Percentiles rank a stretch among this genome's conserved stretches.
Conservation (phyloP, 2,113 vertebrate species). For the Hippocampus abdominalis region DNA sequence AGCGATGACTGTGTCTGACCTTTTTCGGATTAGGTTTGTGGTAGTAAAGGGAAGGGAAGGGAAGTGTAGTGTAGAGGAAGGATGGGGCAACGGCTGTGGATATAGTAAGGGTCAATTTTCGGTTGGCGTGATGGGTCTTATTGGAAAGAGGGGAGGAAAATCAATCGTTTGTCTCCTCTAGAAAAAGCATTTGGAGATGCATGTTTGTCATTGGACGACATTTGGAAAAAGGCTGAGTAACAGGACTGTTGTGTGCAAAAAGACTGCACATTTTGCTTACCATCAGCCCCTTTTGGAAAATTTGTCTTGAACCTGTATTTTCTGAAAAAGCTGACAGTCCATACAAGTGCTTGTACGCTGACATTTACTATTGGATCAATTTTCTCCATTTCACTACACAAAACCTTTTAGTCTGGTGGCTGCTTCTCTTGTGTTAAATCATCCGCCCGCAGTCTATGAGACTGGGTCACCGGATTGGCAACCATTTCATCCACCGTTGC, state of each 20-base stretch:
- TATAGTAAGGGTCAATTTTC: background rate
- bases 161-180: no score
- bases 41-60: no score
- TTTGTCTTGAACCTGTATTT: background rate
- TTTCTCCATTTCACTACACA: background rate
- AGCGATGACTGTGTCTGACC: background rate
- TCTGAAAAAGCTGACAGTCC: background rate
- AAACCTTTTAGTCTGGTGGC: constrained; percentile 11
- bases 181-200: no score
- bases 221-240: background rate
- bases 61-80: no score
- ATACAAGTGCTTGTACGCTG: no score
- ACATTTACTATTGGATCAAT: background rate
- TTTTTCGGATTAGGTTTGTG: background rate
- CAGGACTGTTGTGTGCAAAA: no score
- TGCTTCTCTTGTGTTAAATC: constrained; percentile 14
- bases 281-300: background rate
- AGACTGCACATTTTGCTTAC: no score
- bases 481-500: constrained; percentile 42
- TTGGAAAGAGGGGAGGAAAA: no score
- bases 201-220: background rate
- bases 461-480: constrained; percentile 19
- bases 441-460: constrained; percentile 14
- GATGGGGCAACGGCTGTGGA: background rate
- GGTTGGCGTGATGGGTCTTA: background rate